phyloP scores from a whole-genome alignment of 2,113 vertebrate genomes.

The Cnemophilus loriae region DNA sequence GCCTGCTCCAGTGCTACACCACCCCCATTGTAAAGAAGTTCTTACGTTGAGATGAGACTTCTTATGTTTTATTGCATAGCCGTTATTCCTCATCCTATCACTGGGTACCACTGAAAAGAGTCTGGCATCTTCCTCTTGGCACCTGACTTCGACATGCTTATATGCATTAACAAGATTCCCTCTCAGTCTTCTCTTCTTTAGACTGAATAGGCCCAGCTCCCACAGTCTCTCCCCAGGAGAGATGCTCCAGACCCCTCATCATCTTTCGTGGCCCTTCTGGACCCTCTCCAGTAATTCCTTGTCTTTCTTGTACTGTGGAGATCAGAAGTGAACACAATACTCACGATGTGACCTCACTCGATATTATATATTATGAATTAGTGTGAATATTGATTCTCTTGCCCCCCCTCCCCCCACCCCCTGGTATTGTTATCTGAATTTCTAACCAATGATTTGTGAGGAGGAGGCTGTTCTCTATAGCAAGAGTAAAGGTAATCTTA shows the following conservation, averaged over 20 bases:
- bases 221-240: neutral
- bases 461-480: neutral
- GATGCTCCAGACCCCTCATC: neutral
- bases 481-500: neutral
- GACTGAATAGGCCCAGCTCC: neutral
- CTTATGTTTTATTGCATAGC: neutral
- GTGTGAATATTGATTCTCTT: neutral
- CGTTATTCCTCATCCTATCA: neutral
- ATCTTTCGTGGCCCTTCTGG: neutral
- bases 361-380: neutral
- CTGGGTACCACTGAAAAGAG: neutral
- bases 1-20: neutral
- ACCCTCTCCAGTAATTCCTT: neutral
- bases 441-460: neutral
- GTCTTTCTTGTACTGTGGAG: neutral
- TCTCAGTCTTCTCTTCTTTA: neutral
- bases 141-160: neutral
- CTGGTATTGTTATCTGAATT: neutral
- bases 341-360: neutral
- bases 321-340: neutral
- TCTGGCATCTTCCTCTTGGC: neutral
- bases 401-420: accelerated
- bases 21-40: neutral
- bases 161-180: neutral
- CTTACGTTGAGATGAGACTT: neutral